phyloP scores from a whole-genome alignment of 2,888 invertebrate species.

The Cerastis rubricosa region DNA sequence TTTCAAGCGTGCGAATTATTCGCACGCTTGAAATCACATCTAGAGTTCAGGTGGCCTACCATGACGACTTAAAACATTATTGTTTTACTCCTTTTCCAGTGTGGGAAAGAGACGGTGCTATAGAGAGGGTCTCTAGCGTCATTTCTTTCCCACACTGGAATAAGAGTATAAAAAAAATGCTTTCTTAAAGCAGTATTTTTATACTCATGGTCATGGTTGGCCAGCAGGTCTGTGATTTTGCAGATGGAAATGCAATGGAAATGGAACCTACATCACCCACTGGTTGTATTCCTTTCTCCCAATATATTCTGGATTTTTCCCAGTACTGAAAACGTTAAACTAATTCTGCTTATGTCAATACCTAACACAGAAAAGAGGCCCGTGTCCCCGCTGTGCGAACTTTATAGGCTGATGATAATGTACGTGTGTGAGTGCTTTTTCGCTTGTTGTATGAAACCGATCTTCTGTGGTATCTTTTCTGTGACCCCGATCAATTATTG shows the following conservation, averaged over 20 bases:
- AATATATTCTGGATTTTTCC: background rate
- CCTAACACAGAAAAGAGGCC: background rate
- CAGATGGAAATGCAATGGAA: background rate
- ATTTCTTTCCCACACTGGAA: too few species aligned
- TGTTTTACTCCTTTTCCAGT: too few species aligned
- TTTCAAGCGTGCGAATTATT: too few species aligned
- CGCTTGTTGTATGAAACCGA: background rate
- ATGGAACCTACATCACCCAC: background rate
- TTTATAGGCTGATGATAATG: background rate
- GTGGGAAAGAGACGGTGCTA: too few species aligned
- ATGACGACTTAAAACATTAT: too few species aligned
- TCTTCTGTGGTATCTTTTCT: constrained; percentile 10
- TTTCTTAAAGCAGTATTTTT: too few species aligned
- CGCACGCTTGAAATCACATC: background rate
- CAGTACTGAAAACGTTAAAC: background rate
- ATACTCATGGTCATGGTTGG: too few species aligned
- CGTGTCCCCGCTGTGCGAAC: background rate
- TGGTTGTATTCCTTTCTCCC: background rate
- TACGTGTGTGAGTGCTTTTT: background rate
- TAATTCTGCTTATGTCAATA: background rate
- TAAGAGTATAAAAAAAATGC: too few species aligned
- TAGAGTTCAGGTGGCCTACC: background rate
- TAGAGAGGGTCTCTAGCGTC: too few species aligned
- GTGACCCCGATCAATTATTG: constrained; percentile 61
- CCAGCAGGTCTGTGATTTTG: background rate